Evolutionary conservation across 2,888 invertebrate species (phyloP).

Genomic region (Atrina japonica): DNA sequence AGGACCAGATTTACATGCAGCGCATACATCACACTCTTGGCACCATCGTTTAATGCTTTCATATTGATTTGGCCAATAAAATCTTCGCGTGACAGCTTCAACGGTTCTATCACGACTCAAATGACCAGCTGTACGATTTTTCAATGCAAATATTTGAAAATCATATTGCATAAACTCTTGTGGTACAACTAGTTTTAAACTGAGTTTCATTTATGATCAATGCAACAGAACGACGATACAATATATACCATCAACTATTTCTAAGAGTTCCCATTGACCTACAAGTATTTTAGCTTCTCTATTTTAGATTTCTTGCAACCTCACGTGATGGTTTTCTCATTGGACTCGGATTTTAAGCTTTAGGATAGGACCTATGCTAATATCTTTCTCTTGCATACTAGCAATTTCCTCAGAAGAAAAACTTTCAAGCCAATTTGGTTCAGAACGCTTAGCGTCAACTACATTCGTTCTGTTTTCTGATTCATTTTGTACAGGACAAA

Average conservation of each 20-base stretch:
- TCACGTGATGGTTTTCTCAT: not conserved
- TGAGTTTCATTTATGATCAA: not conserved
- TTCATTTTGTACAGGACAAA: too few relatives aligned
- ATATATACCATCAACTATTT: not conserved
- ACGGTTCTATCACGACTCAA: constrained; percentile 52
- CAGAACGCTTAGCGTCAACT: too few relatives aligned
- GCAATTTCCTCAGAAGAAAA: too few relatives aligned
- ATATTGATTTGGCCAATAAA: constrained; percentile 49
- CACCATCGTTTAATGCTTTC: constrained; percentile 44
- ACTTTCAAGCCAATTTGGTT: too few relatives aligned
- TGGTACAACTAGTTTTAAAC: constrained; percentile 25
- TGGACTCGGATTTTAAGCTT: too few relatives aligned
- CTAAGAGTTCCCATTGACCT: constrained; percentile 15
- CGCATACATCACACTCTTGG: constrained; percentile 44
- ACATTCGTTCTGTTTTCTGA: too few relatives aligned
- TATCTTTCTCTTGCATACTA: too few relatives aligned
- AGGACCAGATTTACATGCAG: constrained; percentile 42
- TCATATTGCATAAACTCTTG: not conserved
- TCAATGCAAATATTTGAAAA: constrained; percentile 21
- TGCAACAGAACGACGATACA: constrained; percentile 1
- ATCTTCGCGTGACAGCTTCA: constrained; percentile 35
- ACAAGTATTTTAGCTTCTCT: not conserved
- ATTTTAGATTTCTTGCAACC: not conserved
- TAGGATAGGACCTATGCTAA: too few relatives aligned
- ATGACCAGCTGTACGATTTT: constrained; percentile 41